Conservation (phyloP, 1,140 invertebrate species). For the Thaumetopoea pityocampa region DNA sequence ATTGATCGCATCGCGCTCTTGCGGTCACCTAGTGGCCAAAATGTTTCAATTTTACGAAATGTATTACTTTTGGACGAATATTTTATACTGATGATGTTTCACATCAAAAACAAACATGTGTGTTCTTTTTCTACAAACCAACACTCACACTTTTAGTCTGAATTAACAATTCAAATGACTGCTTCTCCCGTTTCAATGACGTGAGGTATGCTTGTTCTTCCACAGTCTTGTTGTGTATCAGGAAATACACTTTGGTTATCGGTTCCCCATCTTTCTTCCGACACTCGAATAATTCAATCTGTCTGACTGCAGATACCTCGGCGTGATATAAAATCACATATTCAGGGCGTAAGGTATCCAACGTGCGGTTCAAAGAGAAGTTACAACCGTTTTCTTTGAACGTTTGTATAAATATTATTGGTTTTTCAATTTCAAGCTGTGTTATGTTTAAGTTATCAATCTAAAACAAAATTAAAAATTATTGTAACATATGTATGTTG, state of each 20-base stretch:
- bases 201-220: conserved; percentile 98
- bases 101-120: too few species aligned
- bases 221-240: conserved; percentile 92
- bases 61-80: too few species aligned
- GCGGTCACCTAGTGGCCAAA: too few species aligned
- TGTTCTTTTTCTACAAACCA: conserved; percentile 7
- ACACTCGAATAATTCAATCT: conserved; percentile 90
- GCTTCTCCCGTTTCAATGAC: conserved; percentile 91
- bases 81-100: too few species aligned
- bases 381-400: conserved; percentile 84
- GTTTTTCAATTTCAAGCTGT: conserved; percentile 74
- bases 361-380: conserved; percentile 80
- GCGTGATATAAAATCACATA: conserved; percentile 95
- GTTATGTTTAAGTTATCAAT: conserved; percentile 81
- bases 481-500: background rate
- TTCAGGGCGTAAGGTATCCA: conserved; percentile 83
- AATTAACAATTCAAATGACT: conserved; percentile 95
- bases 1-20: too few species aligned
- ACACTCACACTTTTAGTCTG: conserved; percentile 90
- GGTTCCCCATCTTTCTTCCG: conserved; percentile 79
- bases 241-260: conserved; percentile 88
- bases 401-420: conserved; percentile 84
- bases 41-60: too few species aligned
- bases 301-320: conserved; percentile 90
- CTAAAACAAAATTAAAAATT: conserved; percentile 49